Evolutionary conservation across 2,888 invertebrate species (phyloP), one percentile per base, ranked within the genome.

Genomic region (Aphodius sticticus): DNA sequence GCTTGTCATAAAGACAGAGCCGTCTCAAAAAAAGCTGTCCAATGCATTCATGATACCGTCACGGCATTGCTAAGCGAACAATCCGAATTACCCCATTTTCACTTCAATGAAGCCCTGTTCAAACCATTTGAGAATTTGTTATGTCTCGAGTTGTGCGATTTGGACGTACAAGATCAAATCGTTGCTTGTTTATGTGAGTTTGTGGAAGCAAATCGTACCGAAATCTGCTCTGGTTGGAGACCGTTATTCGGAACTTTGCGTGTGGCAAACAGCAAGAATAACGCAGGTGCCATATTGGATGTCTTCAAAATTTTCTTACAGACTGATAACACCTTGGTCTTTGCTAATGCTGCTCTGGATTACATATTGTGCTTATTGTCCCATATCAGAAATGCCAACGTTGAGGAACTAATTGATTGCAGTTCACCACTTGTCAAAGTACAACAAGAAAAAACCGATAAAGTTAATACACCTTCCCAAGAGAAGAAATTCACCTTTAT

Each of bases 191-290:
- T 99, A 76, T 98, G 98, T 88, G 98, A 98, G 89, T 96, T 99
- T 85, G 98, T 99, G 0, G 98, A 98, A 89, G 96, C 96, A 0
- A 97, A 97, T 88, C 92, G 97, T 84, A 95, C 95, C 81, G 97
- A 98, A 90, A 97, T 99, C 70, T 93, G 96, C 83, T 98, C 97
- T 0, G 99, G 99, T 0, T 99, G 99, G 99, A 92, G 98, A 78
- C 97, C 99, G 0, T 90, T 99, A 1, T 99, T 99, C 87, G 97
- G 97, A 12, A 97, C 98, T 0, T 89, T 99, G 71, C 93, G 97
- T 16, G 97, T 97, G 72, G 97, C 98, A 0, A 95, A 94, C 85
- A 92, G 92, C 85, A 87, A 90, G 81, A 92, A 90, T 84, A 95
- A 94, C 84, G 93, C 94, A 26, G 92, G 93, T 0, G 94, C 95